phyloP scores from a whole-genome alignment of 2,888 invertebrate species.

The Arge pagana region DNA sequence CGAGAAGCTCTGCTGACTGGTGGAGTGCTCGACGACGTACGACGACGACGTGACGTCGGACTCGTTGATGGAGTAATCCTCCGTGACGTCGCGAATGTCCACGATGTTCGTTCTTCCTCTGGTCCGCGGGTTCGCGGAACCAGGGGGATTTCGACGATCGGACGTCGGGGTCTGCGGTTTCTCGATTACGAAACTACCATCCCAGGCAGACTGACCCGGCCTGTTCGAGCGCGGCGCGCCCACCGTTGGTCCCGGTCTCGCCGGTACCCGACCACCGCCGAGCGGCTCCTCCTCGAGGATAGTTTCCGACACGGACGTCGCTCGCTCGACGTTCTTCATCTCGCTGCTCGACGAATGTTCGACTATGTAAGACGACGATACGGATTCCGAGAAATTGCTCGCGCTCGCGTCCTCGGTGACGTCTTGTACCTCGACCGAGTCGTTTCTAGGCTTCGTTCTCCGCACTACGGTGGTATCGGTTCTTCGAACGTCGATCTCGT shows the following conservation, averaged over 20 bases:
- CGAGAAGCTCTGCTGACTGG: conserved; percentile 45
- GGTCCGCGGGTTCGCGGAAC: conserved; percentile 22
- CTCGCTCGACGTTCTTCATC: conserved; percentile 39
- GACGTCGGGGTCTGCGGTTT: conserved; percentile 46
- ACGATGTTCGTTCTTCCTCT: conserved; percentile 33
- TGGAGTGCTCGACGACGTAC: conserved; percentile 48
- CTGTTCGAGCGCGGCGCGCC: conserved; percentile 25
- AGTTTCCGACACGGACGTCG: conserved; percentile 43
- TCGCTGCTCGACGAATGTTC: conserved; percentile 51
- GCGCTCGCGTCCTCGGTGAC: conserved; percentile 60
- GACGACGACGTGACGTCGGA: conserved; percentile 44
- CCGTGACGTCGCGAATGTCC: conserved; percentile 46
- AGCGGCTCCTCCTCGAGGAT: conserved; percentile 44
- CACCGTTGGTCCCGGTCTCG: conserved; percentile 22
- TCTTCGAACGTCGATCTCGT: conserved; percentile 26
- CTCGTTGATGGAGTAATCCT: conserved; percentile 50
- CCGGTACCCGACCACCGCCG: conserved; percentile 25
- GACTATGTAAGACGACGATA: conserved; percentile 68
- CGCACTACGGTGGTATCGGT: conserved; percentile 37
- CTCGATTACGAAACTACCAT: conserved; percentile 64
- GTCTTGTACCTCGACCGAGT: conserved; percentile 52
- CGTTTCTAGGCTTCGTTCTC: conserved; percentile 38
- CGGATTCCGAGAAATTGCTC: conserved; percentile 64
- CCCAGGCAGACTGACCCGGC: conserved; percentile 58
- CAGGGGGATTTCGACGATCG: conserved; percentile 23